A percentile compares a stretch with the other conserved stretches of the same genome.
Conservation (phyloP, 2,797 vertebrate genomes). For the Ptychobarbus kaznakovi region DNA sequence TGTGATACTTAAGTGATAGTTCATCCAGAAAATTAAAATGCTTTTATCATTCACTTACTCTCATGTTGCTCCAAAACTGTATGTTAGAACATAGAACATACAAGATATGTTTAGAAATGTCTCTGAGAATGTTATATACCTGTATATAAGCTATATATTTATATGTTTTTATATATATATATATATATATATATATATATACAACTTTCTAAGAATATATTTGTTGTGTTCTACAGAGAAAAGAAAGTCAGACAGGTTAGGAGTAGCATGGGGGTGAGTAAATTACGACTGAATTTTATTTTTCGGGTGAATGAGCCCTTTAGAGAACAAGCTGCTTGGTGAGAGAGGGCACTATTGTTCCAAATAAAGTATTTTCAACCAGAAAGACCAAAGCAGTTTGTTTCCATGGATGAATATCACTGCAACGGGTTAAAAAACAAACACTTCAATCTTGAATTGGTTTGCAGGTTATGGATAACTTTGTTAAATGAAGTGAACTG, state of each 20-base stretch:
- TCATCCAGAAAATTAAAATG: neutral
- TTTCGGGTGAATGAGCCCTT: neutral
- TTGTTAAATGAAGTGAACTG: slow-evolving; percentile 31
- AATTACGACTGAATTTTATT: neutral
- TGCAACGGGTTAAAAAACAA: neutral
- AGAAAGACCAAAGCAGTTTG: neutral
- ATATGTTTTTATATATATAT: too few species aligned
- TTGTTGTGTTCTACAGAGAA: neutral
- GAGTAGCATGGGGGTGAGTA: neutral
- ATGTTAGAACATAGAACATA: neutral
- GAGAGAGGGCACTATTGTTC: slow-evolving; percentile 42
- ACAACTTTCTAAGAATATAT: too few species aligned
- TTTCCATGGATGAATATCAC: slow-evolving; percentile 22
- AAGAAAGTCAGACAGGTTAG: neutral
- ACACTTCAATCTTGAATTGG: neutral
- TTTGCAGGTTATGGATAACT: neutral
- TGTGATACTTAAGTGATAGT: neutral
- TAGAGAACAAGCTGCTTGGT: neutral
- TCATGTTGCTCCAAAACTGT: neutral
- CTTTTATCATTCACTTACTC: neutral
- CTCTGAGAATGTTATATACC: neutral
- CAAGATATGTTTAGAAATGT: neutral
- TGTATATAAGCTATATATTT: too few species aligned
- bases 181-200: too few species aligned
- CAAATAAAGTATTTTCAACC: neutral